A percentile compares a stretch with the other conserved stretches of the same genome.
Evolutionary conservation across 2,888 invertebrate genomes (phyloP).

Genomic region (Ennomos quercinarius): DNA sequence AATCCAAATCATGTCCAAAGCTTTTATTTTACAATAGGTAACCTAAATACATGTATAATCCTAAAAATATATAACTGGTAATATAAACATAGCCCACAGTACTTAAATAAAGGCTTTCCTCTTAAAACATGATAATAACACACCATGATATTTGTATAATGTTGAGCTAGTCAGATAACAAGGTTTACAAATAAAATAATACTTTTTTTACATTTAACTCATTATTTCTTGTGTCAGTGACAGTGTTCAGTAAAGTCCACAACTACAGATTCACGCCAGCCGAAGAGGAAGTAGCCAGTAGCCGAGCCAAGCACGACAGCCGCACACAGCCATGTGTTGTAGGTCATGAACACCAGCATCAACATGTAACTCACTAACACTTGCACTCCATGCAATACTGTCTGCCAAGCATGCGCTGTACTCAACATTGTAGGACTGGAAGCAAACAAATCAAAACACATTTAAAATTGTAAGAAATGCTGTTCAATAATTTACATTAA

Average conservation of each 20-base stretch:
- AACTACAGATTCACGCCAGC: constrained; percentile 97
- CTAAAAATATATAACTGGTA: constrained; percentile 73
- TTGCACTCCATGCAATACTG: constrained; percentile 94
- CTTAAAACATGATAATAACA: constrained; percentile 74
- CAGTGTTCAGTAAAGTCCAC: constrained; percentile 98
- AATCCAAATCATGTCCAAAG: constrained; percentile 53
- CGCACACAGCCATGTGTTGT: constrained; percentile 96
- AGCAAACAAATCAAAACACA: constrained; percentile 48
- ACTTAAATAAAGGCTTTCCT: constrained; percentile 67
- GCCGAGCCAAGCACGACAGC: constrained; percentile 96
- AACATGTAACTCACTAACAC: constrained; percentile 96
- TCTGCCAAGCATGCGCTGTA: constrained; percentile 93
- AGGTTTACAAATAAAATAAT: constrained; percentile 66
- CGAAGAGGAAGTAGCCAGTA: constrained; percentile 97
- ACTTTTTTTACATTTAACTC: constrained; percentile 43
- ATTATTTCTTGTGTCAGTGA: constrained; percentile 86
- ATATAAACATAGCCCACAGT: constrained; percentile 72
- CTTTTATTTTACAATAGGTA: constrained; percentile 62
- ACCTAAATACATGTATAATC: constrained; percentile 66
- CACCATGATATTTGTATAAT: constrained; percentile 67
- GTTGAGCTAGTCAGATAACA: constrained; percentile 65
- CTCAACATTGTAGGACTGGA: constrained; percentile 94
- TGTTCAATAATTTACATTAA: background rate
- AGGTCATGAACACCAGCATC: constrained; percentile 99
- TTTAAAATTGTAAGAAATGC: no score